Evolutionary conservation across 92 coral and sea anemone genomes (phyloP), one percentile per base, ranked within the genome.

Genomic region (Umimayanthus kanabou): DNA sequence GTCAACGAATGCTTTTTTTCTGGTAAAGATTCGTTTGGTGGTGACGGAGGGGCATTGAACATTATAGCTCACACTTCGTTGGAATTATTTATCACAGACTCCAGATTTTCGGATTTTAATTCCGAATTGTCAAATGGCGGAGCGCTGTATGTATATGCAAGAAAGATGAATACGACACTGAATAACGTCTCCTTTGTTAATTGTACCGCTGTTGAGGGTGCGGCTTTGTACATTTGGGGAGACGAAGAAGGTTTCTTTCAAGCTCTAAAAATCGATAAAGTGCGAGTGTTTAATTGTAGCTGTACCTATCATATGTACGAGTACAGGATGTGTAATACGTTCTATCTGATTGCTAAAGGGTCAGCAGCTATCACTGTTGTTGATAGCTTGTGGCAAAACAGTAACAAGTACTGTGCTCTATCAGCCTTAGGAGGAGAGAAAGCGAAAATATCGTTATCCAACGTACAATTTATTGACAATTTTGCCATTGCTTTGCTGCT

Each of bases 221-320:
- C 85, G 10, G 74, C 85, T 11, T 16, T 81, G 55, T 81, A 37
- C 16, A 57, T 81, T 6, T 23, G 1, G 8, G 85, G 73, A 33
- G 85, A 66, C 15, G 2, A 20, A 13, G 28, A 20, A 13, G 28
- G 85, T 66, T 39, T 37, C n/a, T 40, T 64, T n/a, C 85, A 81
- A 64, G 33, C n/a, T 18, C 23, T 81, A 39, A 16, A 33, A 11
- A 15, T 81, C 33, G 73, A 81, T 64, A 81, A 81, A 0, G 73
- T 81, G 15, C 28, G 39, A 33, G 85, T 81, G 40, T 81, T 39
- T 81, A 81, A 81, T 42, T 81, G 85, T 15, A 81, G 73, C 20
- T 81, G 85, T 61, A 55, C 37, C 16, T 22, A 16, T 33, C 3
- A 39, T 57, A 4, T 37, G 14, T 11, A 11, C 22, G 20, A 4